Evolutionary conservation across 2,888 invertebrate species (phyloP).

Genomic region (Phania funesta): DNA sequence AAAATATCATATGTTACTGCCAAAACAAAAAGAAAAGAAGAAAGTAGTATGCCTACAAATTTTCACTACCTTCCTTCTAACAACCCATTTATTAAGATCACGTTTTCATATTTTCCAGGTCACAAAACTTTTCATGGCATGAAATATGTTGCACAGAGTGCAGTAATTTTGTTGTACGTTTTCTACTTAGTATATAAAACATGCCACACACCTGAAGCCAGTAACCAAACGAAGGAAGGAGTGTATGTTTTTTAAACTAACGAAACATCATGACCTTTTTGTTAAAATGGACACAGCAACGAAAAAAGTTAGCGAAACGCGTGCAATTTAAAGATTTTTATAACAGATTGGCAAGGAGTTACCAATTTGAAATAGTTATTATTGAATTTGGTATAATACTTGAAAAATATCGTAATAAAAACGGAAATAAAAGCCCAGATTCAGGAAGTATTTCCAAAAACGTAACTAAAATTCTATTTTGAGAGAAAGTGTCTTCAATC

Average conservation of each 20-base stretch:
- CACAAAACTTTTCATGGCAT: constrained; percentile 58
- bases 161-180: constrained; percentile 18
- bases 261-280: constrained; percentile 43
- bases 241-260: background rate
- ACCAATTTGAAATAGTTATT: too few species aligned
- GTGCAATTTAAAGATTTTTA: constrained; percentile 12
- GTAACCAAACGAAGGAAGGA: background rate
- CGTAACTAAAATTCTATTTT: too few species aligned
- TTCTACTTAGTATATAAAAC: constrained; percentile 24
- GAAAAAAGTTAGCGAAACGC: constrained; percentile 3
- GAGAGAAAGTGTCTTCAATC: too few species aligned
- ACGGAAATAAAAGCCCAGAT: too few species aligned
- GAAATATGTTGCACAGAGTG: constrained; percentile 24
- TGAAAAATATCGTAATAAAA: too few species aligned
- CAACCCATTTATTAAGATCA: constrained; percentile 46
- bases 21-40: background rate
- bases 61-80: background rate
- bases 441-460: too few species aligned
- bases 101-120: constrained; percentile 61
- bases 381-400: too few species aligned
- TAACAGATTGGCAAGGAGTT: background rate
- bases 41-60: background rate
- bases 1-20: constrained; percentile 1
- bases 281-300: constrained; percentile 7
- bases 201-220: constrained; percentile 1